Conservation (phyloP, 2,113 vertebrate species). For the Hyperopisus bebe region DNA sequence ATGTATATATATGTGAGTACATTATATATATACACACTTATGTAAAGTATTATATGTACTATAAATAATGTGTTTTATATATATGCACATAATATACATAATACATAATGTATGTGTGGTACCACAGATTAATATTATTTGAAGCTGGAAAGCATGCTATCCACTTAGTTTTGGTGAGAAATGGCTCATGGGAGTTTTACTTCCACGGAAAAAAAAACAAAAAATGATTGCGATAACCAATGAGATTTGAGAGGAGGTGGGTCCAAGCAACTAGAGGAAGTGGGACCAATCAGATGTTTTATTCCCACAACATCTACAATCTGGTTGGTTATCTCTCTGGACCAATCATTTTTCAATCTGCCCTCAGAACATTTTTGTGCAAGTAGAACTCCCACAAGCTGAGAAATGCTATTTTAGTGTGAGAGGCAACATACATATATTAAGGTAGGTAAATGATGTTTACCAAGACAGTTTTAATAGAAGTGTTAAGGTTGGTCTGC, state of each 20-base stretch:
- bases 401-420: background rate
- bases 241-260: no score
- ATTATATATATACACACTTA: background rate
- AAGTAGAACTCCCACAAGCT: no score
- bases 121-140: background rate
- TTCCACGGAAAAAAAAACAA: no score
- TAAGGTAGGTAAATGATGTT: background rate
- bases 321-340: no score
- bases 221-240: no score
- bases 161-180: background rate
- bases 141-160: background rate
- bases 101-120: background rate
- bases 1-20: background rate
- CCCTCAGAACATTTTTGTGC: no score
- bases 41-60: background rate
- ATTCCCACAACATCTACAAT: no score
- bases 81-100: background rate
- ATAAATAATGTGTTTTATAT: background rate
- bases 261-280: no score
- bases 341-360: no score
- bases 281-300: background rate
- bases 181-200: background rate
- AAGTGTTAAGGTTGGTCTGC: background rate
- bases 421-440: background rate
- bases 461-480: background rate